Evolutionary conservation across 2,888 invertebrate genomes (phyloP).

Genomic region (Eurois occulta): DNA sequence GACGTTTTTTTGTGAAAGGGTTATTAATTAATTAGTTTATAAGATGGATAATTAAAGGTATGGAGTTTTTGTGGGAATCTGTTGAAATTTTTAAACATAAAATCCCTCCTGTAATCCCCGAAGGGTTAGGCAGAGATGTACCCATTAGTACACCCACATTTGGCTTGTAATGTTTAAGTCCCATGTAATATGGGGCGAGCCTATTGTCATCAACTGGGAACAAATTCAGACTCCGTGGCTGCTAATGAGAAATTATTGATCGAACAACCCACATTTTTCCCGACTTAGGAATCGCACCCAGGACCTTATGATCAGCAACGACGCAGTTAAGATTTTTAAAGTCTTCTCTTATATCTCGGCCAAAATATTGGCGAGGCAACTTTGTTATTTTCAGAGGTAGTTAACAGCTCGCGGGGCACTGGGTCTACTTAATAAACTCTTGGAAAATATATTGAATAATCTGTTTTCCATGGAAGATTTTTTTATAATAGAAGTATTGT

Average conservation of each 20-base stretch:
- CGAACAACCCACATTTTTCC: no score
- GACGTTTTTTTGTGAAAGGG: constrained; percentile 43
- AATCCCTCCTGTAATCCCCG: no score
- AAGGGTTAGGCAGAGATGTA: no score
- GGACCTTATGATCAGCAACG: no score
- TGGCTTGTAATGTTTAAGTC: no score
- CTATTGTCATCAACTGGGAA: no score
- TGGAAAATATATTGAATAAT: neutral
- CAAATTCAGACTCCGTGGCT: no score
- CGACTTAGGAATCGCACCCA: no score
- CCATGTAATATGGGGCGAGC: no score
- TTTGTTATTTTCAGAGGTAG: neutral
- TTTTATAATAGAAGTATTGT: neutral
- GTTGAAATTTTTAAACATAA: neutral
- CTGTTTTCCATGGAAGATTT: neutral
- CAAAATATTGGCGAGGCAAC: neutral
- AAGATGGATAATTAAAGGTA: neutral
- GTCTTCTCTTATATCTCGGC: neutral
- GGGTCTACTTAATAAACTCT: neutral
- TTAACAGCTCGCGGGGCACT: neutral
- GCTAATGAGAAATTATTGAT: no score
- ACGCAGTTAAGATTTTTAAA: neutral
- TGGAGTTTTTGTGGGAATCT: neutral
- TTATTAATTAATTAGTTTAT: constrained; percentile 35
- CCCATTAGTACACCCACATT: no score